These are phyloP conservation scores for Philonicus albiceps DNA, from an alignment of 2,888 invertebrate species.

Conservation along the genomic window DNA sequence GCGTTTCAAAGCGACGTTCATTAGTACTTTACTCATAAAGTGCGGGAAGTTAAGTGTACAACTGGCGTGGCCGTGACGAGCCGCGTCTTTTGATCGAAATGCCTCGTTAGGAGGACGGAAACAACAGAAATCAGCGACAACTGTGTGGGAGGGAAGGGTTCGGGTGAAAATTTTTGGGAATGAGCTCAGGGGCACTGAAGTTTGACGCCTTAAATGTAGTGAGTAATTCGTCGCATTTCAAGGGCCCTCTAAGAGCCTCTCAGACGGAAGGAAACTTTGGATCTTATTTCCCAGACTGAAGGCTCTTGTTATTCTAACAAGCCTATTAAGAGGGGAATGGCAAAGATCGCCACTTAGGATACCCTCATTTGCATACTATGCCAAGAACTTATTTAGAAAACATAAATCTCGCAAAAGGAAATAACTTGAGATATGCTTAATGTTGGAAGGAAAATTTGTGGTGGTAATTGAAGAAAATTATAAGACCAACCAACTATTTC, in stretches of 20 bases:
- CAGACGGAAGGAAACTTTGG: not conserved
- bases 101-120: not conserved
- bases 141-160: not conserved
- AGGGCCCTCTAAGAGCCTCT: not conserved
- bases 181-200: not conserved
- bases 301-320: not conserved
- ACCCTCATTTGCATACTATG: not conserved
- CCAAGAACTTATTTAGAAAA: not conserved
- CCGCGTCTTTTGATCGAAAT: not conserved
- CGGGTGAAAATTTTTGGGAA: not conserved
- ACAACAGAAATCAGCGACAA: not conserved
- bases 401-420: not conserved
- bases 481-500: not conserved
- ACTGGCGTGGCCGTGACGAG: not conserved
- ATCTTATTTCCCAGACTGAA: not conserved
- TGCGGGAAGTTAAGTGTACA: slow-evolving; percentile 10
- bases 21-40: slow-evolving; percentile 10
- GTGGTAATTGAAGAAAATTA: not conserved
- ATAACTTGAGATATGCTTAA: not conserved
- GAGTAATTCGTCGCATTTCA: not conserved
- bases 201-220: not conserved
- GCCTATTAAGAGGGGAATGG: not conserved
- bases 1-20: slow-evolving; percentile 31
- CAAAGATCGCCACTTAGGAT: not conserved
- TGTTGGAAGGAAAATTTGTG: not conserved